Conservation (phyloP, 2,888 invertebrate genomes). For the Drosophila anomelani region DNA sequence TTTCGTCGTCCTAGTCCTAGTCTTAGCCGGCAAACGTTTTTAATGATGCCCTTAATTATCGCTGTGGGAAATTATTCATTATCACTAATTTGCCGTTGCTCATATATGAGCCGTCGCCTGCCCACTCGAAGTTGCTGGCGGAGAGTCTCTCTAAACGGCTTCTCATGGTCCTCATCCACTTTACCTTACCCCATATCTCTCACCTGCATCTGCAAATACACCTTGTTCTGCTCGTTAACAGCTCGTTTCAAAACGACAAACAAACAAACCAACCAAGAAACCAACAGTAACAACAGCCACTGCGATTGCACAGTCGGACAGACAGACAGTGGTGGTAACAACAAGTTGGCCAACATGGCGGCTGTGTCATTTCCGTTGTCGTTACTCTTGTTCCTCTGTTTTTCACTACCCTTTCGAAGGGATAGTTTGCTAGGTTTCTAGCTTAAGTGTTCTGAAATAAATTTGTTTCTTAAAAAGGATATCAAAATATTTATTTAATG, state of each 20-base stretch:
- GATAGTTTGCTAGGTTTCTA: neutral
- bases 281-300: constrained; percentile 21
- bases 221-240: constrained; percentile 65
- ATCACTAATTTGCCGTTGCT: constrained; percentile 73
- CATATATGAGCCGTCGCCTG: constrained; percentile 16
- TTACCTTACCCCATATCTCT: neutral
- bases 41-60: constrained; percentile 78
- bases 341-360: constrained; percentile 56
- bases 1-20: constrained; percentile 23
- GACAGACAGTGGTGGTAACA: constrained; percentile 38
- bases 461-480: too few relatives aligned
- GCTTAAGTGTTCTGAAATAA: neutral
- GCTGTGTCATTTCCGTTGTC: constrained; percentile 78
- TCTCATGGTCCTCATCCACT: constrained; percentile 2
- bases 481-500: neutral
- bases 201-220: constrained; percentile 20
- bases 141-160: constrained; percentile 45
- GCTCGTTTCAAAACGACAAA: constrained; percentile 40
- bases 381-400: constrained; percentile 12
- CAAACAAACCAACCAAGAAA: constrained; percentile 25
- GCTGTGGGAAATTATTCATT: constrained; percentile 79
- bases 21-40: constrained; percentile 54
- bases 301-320: constrained; percentile 24
- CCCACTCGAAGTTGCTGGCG: constrained; percentile 54
- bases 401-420: neutral